Evolutionary conservation across 1,140 invertebrate species (phyloP).

Genomic region (Leptinotarsa texana): DNA sequence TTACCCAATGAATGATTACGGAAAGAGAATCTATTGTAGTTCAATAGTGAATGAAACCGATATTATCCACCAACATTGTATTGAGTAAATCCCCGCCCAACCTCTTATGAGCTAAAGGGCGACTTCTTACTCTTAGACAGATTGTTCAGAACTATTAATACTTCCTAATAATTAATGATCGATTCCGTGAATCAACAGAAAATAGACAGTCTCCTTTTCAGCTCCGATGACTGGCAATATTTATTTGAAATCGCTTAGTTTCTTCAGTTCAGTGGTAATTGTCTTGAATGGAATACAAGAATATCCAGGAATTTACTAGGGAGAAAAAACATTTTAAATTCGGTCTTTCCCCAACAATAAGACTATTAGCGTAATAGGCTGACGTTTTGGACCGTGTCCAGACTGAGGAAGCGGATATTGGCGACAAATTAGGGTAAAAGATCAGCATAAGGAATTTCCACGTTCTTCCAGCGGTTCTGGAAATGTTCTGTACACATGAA

Average conservation of each 20-base stretch:
- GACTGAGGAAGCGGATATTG: slow-evolving; percentile 50
- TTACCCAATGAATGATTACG: too few relatives aligned
- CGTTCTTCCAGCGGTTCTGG: slow-evolving; percentile 16
- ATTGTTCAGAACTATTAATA: slow-evolving; percentile 11
- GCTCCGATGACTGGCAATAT: slow-evolving; percentile 14
- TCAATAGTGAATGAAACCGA: too few relatives aligned
- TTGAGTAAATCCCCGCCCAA: too few relatives aligned
- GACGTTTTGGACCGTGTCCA: slow-evolving; percentile 52
- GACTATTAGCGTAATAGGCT: slow-evolving; percentile 54
- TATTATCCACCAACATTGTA: too few relatives aligned
- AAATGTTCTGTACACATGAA: not conserved
- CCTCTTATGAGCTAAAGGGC: too few relatives aligned
- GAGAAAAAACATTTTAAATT: slow-evolving; percentile 47
- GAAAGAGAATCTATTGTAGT: too few relatives aligned
- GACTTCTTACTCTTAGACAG: not conserved
- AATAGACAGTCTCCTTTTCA: not conserved
- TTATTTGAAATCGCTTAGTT: not conserved
- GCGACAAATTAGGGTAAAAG: slow-evolving; percentile 55
- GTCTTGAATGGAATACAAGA: slow-evolving; percentile 22
- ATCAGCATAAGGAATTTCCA: slow-evolving; percentile 37
- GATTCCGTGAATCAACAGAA: slow-evolving; percentile 11
- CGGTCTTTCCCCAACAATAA: slow-evolving; percentile 47
- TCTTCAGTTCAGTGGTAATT: slow-evolving; percentile 12
- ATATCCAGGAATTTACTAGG: slow-evolving; percentile 22
- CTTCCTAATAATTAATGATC: slow-evolving; percentile 1